Evolutionary conservation across 2,888 invertebrate species (phyloP), one percentile per base, ranked within the genome.

Genomic region (Drosophila vallismaia): DNA sequence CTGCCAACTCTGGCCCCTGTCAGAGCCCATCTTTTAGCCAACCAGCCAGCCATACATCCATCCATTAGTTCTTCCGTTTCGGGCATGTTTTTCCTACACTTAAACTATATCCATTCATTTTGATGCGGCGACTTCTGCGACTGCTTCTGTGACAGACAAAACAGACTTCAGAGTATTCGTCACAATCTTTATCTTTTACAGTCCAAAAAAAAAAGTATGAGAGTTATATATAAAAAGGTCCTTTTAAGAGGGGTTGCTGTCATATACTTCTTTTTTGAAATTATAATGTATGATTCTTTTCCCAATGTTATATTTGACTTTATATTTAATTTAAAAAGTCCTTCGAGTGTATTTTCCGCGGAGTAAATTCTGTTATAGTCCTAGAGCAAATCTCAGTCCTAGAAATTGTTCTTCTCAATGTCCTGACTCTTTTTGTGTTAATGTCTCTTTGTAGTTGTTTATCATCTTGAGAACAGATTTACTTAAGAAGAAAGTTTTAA

Each of bases 1-100:
- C 38, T 50, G 48, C 38, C 38, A 49, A 59, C 49, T 14, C 40
- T 36, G 36, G 45, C 46, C 33, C 48, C 57, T 53, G 52, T 57
- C 56, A 52, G 40, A 29, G 49, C 54, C 64, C 74, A 64, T 60
- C 63, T 63, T 63, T 58, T 73, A 70, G 45, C 52, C 73, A 57
- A 53, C 49, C 66, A 70, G 50, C 67, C 62, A 73, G 62, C 57
- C 70, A 75, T 60, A 54, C 64, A 75, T 74, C 59, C 68, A 76
- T 67, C 81, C 78, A 76, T 79, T 75, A 79, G 73, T 54, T 53
- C 40, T 69, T 77, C 76, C 74, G 66, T 63, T 75, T 69, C 71
- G 73, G 68, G 60, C 64, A 74, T 74, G 70, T 67, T 74, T 69
- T 67, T 50, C 75, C 46, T 72, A 71, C 62, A 67, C 71, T 71